Evolutionary conservation across 2,113 vertebrate genomes (phyloP).

Genomic region (Stercorarius parasiticus): DNA sequence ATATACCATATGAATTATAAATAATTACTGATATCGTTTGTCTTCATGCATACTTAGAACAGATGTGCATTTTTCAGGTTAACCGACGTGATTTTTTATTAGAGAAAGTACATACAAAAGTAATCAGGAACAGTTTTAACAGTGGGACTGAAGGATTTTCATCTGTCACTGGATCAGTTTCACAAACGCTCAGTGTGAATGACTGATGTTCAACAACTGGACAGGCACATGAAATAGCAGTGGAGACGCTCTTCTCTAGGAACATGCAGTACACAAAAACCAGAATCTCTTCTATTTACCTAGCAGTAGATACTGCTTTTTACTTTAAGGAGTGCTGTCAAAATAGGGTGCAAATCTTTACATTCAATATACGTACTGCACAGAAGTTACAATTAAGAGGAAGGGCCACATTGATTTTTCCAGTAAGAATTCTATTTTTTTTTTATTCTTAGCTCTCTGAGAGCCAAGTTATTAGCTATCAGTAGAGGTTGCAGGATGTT

Average conservation of each 20-base stretch:
- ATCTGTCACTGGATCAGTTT: neutral
- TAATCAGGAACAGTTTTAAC: neutral
- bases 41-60: neutral
- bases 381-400: neutral
- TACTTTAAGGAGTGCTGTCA: neutral
- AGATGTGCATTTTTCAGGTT: neutral
- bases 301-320: neutral
- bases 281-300: neutral
- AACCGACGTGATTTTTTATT: neutral
- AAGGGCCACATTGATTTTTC: slow-evolving; percentile 15
- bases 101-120: neutral
- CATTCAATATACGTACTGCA: neutral
- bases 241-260: neutral
- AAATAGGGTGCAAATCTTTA: neutral
- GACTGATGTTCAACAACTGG: neutral
- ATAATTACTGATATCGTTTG: neutral
- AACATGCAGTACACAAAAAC: neutral
- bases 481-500: slow-evolving; percentile 48
- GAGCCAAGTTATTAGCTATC: slow-evolving; percentile 63
- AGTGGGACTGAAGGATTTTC: neutral
- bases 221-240: neutral
- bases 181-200: neutral
- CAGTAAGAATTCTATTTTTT: neutral
- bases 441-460: slow-evolving; percentile 41
- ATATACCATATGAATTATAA: neutral